Conservation (phyloP, 2,797 vertebrate genomes). For the Crax fasciolata region DNA sequence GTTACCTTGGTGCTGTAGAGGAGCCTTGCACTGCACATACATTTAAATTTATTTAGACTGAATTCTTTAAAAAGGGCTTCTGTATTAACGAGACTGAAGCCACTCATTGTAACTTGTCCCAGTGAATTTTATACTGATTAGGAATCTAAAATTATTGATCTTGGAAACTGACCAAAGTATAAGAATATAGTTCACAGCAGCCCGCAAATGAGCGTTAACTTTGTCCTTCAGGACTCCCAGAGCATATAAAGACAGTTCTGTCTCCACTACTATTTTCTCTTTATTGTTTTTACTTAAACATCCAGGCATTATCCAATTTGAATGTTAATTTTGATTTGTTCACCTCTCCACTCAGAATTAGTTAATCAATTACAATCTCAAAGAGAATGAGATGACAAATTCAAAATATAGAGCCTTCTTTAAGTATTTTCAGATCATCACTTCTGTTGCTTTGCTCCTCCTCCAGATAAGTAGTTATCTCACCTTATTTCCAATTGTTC, state of each 20-base stretch:
- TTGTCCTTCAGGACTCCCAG: constrained; percentile 9
- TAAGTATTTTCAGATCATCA: background rate
- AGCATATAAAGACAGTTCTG: constrained; percentile 22
- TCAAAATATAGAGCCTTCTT: background rate
- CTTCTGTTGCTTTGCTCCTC: background rate
- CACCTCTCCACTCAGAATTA: constrained; percentile 31
- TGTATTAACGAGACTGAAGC: background rate
- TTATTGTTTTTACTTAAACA: constrained; percentile 28
- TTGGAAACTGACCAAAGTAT: constrained; percentile 27
- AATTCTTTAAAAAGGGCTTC: background rate
- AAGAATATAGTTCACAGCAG: background rate
- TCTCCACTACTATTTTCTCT: constrained; percentile 17
- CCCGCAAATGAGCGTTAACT: background rate
- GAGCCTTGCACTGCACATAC: background rate
- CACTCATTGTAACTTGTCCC: background rate
- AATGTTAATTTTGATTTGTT: constrained; percentile 34
- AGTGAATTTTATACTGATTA: constrained; percentile 35
- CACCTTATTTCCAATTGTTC: background rate
- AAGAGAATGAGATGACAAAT: constrained; percentile 10
- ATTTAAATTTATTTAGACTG: background rate
- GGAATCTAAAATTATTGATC: constrained; percentile 29
- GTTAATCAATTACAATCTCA: background rate
- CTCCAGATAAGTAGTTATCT: background rate
- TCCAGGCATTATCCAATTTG: background rate
- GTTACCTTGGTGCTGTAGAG: background rate